Conservation (phyloP, 2,888 invertebrate species). For the Mamestra brassicae region DNA sequence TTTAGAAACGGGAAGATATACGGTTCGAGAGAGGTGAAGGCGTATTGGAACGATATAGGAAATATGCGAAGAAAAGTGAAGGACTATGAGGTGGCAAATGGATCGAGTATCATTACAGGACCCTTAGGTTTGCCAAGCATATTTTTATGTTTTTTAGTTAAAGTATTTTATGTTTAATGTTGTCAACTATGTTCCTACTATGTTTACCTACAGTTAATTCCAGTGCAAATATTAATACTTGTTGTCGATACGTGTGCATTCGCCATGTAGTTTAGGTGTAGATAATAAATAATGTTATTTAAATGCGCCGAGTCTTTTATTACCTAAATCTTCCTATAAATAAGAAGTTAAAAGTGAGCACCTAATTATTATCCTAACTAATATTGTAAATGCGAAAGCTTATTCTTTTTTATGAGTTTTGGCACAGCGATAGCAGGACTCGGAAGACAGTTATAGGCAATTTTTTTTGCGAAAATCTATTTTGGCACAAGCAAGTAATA, state of each 20-base stretch:
- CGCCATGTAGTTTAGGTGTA: slow-evolving; percentile 19
- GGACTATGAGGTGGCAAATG: slow-evolving; percentile 71
- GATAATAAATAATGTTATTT: slow-evolving; percentile 45
- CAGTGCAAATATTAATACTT: slow-evolving; percentile 15
- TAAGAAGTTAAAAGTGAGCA: too few relatives aligned
- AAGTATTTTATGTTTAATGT: slow-evolving; percentile 27
- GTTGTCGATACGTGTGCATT: slow-evolving; percentile 5
- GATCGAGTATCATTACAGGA: slow-evolving; percentile 47
- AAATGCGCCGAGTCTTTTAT: neutral
- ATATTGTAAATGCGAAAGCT: too few relatives aligned
- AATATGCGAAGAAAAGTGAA: slow-evolving; percentile 58
- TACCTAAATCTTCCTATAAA: neutral
- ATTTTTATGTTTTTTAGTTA: slow-evolving; percentile 48
- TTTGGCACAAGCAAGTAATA: too few relatives aligned
- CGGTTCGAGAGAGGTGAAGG: slow-evolving; percentile 80
- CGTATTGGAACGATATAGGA: slow-evolving; percentile 75
- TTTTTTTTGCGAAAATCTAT: too few relatives aligned
- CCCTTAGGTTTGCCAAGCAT: slow-evolving; percentile 53
- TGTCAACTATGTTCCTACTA: slow-evolving; percentile 46
- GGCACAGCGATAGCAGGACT: too few relatives aligned
- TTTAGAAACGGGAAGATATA: slow-evolving; percentile 86
- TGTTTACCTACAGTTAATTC: slow-evolving; percentile 15
- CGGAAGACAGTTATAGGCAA: too few relatives aligned
- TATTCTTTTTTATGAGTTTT: too few relatives aligned
- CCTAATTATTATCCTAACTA: too few relatives aligned